A percentile compares a stretch with the other conserved stretches of the same genome.
Conservation (phyloP, 2,797 vertebrate genomes). For the Phoebastria nigripes region DNA sequence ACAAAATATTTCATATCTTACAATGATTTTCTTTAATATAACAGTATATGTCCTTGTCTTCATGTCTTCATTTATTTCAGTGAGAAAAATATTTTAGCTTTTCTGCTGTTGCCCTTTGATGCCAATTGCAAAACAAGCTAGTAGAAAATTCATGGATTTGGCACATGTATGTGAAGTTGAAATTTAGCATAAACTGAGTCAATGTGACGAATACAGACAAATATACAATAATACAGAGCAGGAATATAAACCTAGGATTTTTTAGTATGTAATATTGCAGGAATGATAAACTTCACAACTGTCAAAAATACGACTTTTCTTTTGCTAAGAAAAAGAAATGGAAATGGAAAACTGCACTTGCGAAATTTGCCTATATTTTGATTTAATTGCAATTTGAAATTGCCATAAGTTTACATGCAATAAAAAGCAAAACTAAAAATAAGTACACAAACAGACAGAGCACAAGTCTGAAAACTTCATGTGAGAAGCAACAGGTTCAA, state of each 20-base stretch:
- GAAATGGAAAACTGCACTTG: not conserved
- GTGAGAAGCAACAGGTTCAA: not conserved
- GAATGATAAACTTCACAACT: not conserved
- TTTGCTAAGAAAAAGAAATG: not conserved
- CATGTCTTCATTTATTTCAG: not conserved
- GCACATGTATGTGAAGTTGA: not conserved
- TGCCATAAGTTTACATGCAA: not conserved
- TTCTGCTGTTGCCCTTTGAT: not conserved
- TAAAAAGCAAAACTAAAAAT: not conserved
- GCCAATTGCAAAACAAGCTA: not conserved
- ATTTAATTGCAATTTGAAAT: not conserved
- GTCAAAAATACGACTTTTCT: not conserved
- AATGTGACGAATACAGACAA: not conserved
- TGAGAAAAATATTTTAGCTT: not conserved
- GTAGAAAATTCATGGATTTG: not conserved
- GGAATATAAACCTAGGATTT: not conserved
- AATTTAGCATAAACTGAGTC: not conserved
- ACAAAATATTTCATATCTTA: not conserved
- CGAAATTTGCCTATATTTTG: not conserved
- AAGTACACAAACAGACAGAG: not conserved
- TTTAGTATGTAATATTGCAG: fast-evolving
- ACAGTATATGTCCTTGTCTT: not conserved
- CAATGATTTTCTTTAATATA: not conserved
- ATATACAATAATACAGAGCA: not conserved
- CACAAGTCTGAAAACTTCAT: not conserved